Evolutionary conservation across 1,140 invertebrate genomes (phyloP).

Genomic region (Triops longicaudatus): DNA sequence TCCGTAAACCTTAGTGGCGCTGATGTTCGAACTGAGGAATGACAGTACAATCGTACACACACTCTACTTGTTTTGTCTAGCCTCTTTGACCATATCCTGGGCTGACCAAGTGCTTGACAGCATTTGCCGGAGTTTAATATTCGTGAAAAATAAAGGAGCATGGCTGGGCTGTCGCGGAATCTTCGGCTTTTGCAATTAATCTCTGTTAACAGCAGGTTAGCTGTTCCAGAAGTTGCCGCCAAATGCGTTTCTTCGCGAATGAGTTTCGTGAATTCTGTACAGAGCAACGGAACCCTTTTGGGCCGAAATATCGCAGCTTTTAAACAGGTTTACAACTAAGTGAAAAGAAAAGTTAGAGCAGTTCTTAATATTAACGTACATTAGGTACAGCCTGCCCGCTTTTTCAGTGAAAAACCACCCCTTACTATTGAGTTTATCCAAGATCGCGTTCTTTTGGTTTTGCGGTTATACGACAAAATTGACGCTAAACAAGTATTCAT

Average conservation of each 20-base stretch:
- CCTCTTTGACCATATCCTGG: neutral
- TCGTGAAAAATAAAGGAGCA: neutral
- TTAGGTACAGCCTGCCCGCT: conserved; percentile 52
- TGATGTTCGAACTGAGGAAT: neutral
- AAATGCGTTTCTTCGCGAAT: neutral
- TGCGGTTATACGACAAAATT: conserved; percentile 95
- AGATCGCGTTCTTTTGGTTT: conserved; percentile 80
- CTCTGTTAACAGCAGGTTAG: neutral
- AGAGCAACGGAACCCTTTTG: neutral
- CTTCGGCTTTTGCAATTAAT: neutral
- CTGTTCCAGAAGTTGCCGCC: neutral
- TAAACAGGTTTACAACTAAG: neutral
- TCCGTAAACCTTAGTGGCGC: neutral
- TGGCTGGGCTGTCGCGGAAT: neutral
- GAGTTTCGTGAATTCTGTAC: neutral
- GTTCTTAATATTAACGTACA: conserved; percentile 34
- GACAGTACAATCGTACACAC: neutral
- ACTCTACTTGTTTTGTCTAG: neutral
- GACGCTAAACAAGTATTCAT: conserved; percentile 75
- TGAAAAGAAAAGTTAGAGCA: neutral
- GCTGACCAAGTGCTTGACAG: neutral
- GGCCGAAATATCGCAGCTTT: neutral
- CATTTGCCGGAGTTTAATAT: neutral
- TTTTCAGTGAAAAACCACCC: conserved; percentile 62
- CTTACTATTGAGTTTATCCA: conserved; percentile 70